phyloP scores from a whole-genome alignment of 2,113 vertebrate genomes.

The Corythaeola cristata region DNA sequence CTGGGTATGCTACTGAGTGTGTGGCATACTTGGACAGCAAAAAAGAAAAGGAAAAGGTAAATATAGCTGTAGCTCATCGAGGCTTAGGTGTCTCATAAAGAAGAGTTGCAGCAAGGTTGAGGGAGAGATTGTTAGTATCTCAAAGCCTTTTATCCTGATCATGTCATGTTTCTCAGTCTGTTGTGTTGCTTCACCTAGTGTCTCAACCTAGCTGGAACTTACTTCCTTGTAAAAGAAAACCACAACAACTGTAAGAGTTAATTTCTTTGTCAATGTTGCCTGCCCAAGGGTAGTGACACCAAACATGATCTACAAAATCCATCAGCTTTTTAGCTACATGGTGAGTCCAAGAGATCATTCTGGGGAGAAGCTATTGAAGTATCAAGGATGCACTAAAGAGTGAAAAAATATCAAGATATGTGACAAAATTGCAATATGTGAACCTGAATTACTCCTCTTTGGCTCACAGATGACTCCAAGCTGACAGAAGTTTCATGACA shows the following conservation, averaged over 20 bases:
- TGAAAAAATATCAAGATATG: neutral
- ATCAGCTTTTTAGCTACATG: neutral
- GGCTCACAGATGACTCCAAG: neutral
- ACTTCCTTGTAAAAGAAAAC: neutral
- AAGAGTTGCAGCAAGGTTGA: neutral
- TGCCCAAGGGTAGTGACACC: neutral
- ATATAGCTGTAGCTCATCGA: neutral
- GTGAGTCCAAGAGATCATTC: neutral
- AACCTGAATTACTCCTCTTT: neutral
- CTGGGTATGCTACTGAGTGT: neutral
- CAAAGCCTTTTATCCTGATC: neutral
- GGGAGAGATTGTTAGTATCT: neutral
- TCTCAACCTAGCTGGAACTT: neutral
- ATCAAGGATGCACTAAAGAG: neutral
- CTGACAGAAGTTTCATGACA: neutral
- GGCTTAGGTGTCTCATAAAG: neutral
- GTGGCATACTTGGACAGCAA: accelerated
- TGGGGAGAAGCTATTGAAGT: neutral
- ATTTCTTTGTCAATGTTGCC: neutral
- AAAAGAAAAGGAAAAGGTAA: neutral
- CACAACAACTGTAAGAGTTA: neutral
- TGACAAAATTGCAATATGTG: neutral
- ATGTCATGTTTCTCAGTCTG: neutral
- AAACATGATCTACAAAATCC: neutral
- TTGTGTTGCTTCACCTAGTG: neutral